Evolutionary conservation across 2,888 invertebrate genomes (phyloP).

Genomic region (Stenoptilia bipunctidactyla): DNA sequence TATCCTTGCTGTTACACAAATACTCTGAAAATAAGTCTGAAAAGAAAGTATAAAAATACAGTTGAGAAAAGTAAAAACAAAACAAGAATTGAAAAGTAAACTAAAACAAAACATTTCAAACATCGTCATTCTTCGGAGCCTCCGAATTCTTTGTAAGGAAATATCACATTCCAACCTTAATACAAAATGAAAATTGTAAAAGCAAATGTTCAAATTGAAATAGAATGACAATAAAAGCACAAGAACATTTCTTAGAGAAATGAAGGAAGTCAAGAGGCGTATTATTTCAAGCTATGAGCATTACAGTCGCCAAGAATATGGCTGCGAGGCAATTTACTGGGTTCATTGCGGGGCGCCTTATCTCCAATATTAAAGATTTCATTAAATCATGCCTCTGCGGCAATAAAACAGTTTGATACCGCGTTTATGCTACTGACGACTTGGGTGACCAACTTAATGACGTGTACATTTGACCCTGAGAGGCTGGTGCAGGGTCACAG

Average conservation of each 20-base stretch:
- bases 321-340: slow-evolving; percentile 49
- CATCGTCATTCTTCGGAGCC: too few relatives aligned
- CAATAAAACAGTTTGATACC: slow-evolving; percentile 70
- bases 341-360: slow-evolving; percentile 40
- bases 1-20: background rate
- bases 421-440: slow-evolving; percentile 43
- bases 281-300: slow-evolving; percentile 29
- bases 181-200: too few relatives aligned
- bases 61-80: too few relatives aligned
- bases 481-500: slow-evolving; percentile 18
- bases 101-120: too few relatives aligned
- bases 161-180: too few relatives aligned
- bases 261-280: slow-evolving; percentile 26
- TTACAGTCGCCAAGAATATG: slow-evolving; percentile 32
- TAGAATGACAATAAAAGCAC: background rate
- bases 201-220: background rate
- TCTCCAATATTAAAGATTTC: slow-evolving; percentile 67
- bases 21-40: too few relatives aligned
- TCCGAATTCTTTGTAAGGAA: too few relatives aligned
- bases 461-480: slow-evolving; percentile 44
- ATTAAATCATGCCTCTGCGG: slow-evolving; percentile 60
- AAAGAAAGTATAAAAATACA: too few relatives aligned
- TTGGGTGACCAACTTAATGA: slow-evolving; percentile 62
- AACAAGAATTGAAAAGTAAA: too few relatives aligned
- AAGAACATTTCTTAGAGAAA: slow-evolving; percentile 6